A percentile compares a stretch with the other conserved stretches of the same genome.
Conservation (phyloP, 2,888 invertebrate genomes). For the Trachelus troglodyta region DNA sequence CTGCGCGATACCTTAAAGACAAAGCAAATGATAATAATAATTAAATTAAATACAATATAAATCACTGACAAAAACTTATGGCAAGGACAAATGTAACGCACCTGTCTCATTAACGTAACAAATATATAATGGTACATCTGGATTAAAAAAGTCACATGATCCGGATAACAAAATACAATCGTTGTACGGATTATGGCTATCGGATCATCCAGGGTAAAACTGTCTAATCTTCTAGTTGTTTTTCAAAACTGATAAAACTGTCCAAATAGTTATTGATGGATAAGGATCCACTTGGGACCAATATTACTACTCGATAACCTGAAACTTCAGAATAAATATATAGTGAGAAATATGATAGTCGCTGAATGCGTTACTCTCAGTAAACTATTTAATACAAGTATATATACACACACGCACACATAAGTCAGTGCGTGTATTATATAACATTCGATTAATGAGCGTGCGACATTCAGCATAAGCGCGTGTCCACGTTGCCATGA, state of each 20-base stretch:
- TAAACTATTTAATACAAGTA: background rate
- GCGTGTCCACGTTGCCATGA: conserved; percentile 4
- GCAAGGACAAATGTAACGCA: background rate
- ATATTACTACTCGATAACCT: background rate
- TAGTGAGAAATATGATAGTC: background rate
- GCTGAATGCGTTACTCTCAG: background rate
- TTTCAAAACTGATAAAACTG: background rate
- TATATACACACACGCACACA: background rate
- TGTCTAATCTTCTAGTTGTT: background rate
- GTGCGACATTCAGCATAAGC: background rate
- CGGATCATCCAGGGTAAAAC: background rate
- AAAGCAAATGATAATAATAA: background rate
- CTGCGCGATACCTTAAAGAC: background rate
- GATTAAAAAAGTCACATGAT: too few relatives aligned
- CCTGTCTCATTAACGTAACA: background rate
- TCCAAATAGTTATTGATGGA: background rate
- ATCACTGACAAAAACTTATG: background rate
- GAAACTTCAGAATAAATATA: background rate
- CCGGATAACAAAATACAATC: background rate
- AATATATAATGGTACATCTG: background rate
- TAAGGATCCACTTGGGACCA: background rate
- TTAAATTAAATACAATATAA: background rate
- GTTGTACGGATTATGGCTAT: background rate
- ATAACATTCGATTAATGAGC: background rate
- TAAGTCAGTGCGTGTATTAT: background rate